phyloP scores from a whole-genome alignment of 2,888 invertebrate genomes.

The Eulithis prunata region DNA sequence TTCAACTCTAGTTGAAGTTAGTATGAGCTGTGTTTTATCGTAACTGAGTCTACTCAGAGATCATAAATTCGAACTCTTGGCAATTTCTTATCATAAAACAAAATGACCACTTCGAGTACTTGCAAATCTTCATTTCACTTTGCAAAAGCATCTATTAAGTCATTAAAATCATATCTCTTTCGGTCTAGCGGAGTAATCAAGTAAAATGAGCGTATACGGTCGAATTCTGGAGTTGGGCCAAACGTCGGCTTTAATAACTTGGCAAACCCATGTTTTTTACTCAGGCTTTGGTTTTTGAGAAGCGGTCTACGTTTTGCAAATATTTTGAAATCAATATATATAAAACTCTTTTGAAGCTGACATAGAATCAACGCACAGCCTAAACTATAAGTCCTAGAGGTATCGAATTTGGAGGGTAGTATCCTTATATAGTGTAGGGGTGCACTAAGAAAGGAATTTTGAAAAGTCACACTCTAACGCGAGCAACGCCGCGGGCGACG shows the following conservation, averaged over 20 bases:
- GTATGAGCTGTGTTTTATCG: no score
- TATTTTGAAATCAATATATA: no score
- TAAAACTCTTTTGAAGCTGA: no score
- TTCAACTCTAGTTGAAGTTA: no score
- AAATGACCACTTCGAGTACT: constrained; percentile 15
- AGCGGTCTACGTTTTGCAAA: not conserved
- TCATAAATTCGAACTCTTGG: constrained; percentile 12
- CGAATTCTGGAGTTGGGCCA: constrained; percentile 55
- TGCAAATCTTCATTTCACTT: constrained; percentile 32
- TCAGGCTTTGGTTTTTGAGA: constrained; percentile 26
- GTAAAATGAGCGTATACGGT: constrained; percentile 56
- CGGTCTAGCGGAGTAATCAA: constrained; percentile 62
- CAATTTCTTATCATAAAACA: constrained; percentile 23
- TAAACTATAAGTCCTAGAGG: no score
- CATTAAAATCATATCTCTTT: constrained; percentile 62
- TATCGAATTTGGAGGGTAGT: no score
- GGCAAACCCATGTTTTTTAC: constrained; percentile 44
- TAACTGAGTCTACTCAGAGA: not conserved
- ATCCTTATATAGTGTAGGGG: no score
- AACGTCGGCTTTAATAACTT: constrained; percentile 42
- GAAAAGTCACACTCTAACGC: no score
- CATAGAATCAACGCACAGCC: no score
- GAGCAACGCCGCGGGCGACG: no score
- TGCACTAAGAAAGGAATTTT: no score
- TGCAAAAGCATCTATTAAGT: constrained; percentile 54